These are phyloP conservation scores for Meloe dianella DNA, from an alignment of 2,888 invertebrate genomes.

Conservation along the genomic window DNA sequence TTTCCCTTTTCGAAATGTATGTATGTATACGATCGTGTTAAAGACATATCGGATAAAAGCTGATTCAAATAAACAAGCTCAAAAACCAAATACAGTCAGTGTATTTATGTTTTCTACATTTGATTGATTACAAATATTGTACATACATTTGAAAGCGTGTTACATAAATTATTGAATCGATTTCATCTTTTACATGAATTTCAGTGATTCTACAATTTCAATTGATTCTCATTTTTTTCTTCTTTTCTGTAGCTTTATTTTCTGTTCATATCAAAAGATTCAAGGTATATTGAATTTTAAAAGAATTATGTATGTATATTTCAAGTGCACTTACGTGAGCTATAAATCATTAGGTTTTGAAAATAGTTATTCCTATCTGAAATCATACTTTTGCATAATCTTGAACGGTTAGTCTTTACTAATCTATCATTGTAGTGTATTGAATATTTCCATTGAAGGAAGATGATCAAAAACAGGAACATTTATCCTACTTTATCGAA, in stretches of 20 bases:
- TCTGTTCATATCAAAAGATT: not conserved
- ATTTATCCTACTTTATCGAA: not conserved
- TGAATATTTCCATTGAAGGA: not conserved
- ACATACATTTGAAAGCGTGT: not conserved
- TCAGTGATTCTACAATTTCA: not conserved
- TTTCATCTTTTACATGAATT: not conserved
- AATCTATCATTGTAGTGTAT: not conserved
- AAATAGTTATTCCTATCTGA: not conserved
- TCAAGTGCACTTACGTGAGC: not conserved
- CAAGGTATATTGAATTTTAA: not conserved
- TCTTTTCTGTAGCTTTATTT: not conserved
- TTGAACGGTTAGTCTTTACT: not conserved
- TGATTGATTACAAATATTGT: constrained; percentile 1
- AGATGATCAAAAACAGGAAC: not conserved
- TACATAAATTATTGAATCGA: not conserved
- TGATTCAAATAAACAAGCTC: not conserved
- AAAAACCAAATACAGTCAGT: not conserved
- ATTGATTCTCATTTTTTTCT: too few species aligned
- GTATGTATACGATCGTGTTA: not conserved
- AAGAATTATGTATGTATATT: not conserved
- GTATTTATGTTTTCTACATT: not conserved
- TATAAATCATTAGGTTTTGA: not conserved
- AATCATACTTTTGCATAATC: not conserved
- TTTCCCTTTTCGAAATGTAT: not conserved
- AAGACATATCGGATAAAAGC: not conserved